These are phyloP conservation scores for Hyles lineata DNA, from an alignment of 2,888 invertebrate species.

Conservation along the genomic window DNA sequence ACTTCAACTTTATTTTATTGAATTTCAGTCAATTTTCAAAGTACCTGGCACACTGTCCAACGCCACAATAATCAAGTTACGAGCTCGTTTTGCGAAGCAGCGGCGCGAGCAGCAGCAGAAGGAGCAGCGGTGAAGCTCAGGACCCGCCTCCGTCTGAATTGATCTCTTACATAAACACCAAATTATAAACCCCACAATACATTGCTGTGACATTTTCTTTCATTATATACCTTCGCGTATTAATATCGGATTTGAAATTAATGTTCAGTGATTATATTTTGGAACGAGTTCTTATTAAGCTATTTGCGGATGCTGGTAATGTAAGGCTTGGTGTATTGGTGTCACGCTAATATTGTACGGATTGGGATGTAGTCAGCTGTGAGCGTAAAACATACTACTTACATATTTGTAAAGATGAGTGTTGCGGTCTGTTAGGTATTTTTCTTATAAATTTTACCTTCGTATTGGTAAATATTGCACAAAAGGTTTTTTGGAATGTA, in stretches of 20 bases:
- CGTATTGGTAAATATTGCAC: constrained; percentile 10
- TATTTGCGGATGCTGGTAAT: neutral
- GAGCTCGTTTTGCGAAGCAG: constrained; percentile 84
- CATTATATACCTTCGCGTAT: constrained; percentile 12
- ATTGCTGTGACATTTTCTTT: neutral
- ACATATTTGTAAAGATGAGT: neutral
- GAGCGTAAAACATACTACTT: neutral
- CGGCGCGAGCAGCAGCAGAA: constrained; percentile 80
- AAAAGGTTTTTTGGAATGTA: neutral
- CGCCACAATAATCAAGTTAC: constrained; percentile 86
- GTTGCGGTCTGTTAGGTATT: neutral
- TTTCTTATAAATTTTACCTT: neutral
- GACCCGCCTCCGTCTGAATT: constrained; percentile 44
- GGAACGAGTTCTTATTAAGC: constrained; percentile 13
- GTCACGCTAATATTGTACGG: neutral
- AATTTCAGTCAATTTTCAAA: constrained; percentile 91
- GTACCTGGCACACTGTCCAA: constrained; percentile 91
- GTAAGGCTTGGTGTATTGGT: neutral
- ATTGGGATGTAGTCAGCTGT: neutral
- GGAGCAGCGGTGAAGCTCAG: constrained; percentile 69
- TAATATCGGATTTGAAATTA: neutral
- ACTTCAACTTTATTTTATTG: neutral
- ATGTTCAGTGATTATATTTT: constrained; percentile 19
- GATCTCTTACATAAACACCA: constrained; percentile 68
- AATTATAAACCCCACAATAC: constrained; percentile 46